Conservation (phyloP, 1,140 invertebrate genomes). For the Augochlora pura region DNA sequence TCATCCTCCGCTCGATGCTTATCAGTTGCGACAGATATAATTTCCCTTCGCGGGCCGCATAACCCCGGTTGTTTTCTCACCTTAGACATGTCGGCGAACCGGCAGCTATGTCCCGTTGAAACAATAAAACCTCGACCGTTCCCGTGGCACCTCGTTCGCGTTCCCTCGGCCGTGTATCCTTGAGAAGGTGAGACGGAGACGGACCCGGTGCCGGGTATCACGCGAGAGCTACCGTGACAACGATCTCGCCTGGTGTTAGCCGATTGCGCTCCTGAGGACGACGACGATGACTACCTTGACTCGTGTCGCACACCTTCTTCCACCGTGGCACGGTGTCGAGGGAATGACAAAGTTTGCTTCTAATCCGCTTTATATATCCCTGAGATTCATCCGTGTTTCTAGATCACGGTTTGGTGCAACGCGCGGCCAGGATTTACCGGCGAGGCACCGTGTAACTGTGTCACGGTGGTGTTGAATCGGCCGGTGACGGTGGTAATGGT, state of each 20-base stretch:
- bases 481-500: conserved; percentile 62
- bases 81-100: conserved; percentile 39
- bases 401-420: conserved; percentile 81
- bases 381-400: conserved; percentile 79
- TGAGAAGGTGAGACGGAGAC: conserved; percentile 14
- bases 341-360: conserved; percentile 80
- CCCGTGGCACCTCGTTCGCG: neutral
- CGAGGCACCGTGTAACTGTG: conserved; percentile 74
- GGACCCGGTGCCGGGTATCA: conserved; percentile 6
- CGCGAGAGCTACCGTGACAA: conserved; percentile 21
- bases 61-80: conserved; percentile 17
- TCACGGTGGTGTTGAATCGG: conserved; percentile 71
- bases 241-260: neutral
- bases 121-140: conserved; percentile 23
- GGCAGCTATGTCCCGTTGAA: conserved; percentile 6
- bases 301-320: conserved; percentile 47
- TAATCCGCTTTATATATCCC: conserved; percentile 81
- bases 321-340: conserved; percentile 56
- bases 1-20: conserved; percentile 30
- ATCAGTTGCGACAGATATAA: conserved; percentile 49
- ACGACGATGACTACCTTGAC: conserved; percentile 3
- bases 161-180: conserved; percentile 30
- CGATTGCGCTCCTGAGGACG: neutral
- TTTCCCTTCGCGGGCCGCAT: neutral
- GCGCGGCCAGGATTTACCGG: conserved; percentile 76